Conservation (phyloP, 2,113 vertebrate species). For the Emydura subglobosa region DNA sequence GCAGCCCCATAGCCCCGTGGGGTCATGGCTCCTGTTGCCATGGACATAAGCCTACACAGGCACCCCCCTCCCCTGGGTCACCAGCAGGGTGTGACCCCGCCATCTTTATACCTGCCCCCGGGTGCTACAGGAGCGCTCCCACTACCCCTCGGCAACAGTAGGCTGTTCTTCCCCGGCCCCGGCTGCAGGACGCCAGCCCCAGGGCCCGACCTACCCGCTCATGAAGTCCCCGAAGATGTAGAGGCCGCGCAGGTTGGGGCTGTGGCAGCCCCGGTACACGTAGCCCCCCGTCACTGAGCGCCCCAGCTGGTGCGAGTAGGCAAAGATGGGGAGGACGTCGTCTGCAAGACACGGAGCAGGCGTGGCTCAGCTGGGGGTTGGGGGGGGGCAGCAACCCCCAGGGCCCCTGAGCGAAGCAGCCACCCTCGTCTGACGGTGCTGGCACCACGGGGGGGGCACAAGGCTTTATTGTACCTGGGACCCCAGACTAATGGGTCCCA, state of each 20-base stretch:
- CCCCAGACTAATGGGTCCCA: background rate
- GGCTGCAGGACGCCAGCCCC: background rate
- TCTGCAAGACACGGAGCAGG: conserved; percentile 63
- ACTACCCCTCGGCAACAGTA: too few species aligned
- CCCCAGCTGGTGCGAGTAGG: conserved; percentile 85
- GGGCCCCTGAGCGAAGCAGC: background rate
- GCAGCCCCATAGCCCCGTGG: background rate
- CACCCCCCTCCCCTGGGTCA: background rate
- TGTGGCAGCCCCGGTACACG: conserved; percentile 86
- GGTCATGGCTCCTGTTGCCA: background rate
- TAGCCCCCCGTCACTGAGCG: conserved; percentile 87
- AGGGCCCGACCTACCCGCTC: conserved; percentile 79
- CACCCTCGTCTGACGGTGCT: background rate
- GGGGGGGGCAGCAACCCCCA: background rate
- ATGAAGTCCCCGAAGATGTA: conserved; percentile 90
- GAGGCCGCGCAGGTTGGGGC: conserved; percentile 85
- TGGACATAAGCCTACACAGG: background rate
- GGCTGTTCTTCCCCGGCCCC: background rate
- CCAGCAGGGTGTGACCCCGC: background rate
- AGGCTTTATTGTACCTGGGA: background rate
- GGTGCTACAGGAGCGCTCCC: background rate
- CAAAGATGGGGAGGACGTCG: conserved; percentile 85
- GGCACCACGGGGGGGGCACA: background rate
- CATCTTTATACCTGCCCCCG: too few species aligned
- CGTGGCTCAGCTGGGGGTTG: background rate